Base-by-base conservation (phyloP, 2,797 vertebrate genomes). In the Neopelma chrysocephalum region DNA sequence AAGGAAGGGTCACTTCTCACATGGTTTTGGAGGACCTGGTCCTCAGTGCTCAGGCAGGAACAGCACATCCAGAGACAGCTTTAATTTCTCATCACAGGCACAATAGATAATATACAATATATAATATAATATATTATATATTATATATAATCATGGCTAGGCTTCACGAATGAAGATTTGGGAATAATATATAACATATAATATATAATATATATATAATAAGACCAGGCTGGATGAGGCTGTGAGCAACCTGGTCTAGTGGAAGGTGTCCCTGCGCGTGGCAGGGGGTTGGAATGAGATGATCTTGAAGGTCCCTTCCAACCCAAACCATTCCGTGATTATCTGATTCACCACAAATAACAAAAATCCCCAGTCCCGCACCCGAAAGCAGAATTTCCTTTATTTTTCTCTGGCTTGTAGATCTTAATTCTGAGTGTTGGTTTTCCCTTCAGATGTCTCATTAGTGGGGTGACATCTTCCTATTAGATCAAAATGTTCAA, bases 381-480 rank as follows among this genome's bases (percentile, higher is more conserved):
- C 10, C 38, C 45, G 47, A 81, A 75, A 62, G 23, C 22, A 34
- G 19, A 83, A 3, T 36, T 48, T 18, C 15, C 11, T 62, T 75
- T 77, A 53, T 68, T 89, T 81, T 64, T 31, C 60, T 82, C 45
- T 32, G 56, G 14, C 19, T 32, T 71, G 64, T 27, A 51, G 45
- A 82, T 51, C 84, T 95, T 79, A 92, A 90, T 90, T 92, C 68
- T 32, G 40, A 84, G 68, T 38, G 31, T 77, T 64, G 51, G 29
- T 93, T 96, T 73, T 91, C 27, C 27, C n/a, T 79, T 75, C 4
- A 61, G 47, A 48, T 82, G 76, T 87, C 89, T 94, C 92, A 88
- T 95, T 96, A 94, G 29, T 32, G 38, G 43, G n/a, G 32, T 81
- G 93, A 91, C 48, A 61, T 87, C 64, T 89, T 77, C 83, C 57